phyloP scores from a whole-genome alignment of 2,113 vertebrate genomes.

The Ramphastos sulfuratus region DNA sequence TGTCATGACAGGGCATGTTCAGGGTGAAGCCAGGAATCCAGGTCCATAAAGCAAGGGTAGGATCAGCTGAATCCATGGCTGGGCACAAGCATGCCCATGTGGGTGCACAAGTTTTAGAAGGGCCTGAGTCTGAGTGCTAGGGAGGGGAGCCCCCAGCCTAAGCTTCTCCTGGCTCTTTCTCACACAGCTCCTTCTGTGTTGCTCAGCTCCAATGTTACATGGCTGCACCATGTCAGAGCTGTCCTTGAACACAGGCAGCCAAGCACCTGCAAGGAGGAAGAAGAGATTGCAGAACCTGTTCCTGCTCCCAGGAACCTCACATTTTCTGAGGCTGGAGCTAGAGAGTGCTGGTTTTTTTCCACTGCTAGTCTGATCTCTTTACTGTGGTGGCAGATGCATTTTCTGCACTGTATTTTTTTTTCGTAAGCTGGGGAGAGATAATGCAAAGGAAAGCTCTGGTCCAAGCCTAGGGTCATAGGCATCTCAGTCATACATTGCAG shows the following conservation, averaged over 20 bases:
- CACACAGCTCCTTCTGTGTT: accelerated
- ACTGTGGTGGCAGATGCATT: accelerated
- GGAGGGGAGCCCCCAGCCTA: neutral
- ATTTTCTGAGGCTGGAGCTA: neutral
- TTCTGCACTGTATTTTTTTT: neutral
- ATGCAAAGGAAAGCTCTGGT: neutral
- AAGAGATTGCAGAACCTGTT: neutral
- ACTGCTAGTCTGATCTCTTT: neutral
- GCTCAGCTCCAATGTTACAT: neutral
- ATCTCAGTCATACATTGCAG: neutral
- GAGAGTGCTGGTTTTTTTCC: neutral
- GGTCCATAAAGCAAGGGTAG: neutral
- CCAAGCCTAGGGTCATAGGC: neutral
- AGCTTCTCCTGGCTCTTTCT: neutral
- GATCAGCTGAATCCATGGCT: neutral
- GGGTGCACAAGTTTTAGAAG: accelerated
- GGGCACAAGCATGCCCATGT: accelerated
- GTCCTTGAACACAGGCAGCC: neutral
- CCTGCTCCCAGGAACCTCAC: neutral
- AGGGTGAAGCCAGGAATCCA: neutral
- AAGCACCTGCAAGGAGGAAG: neutral
- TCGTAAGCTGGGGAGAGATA: neutral
- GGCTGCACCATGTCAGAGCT: accelerated
- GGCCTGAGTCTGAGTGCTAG: neutral
- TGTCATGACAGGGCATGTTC: accelerated